Evolutionary conservation across 2,113 vertebrate genomes (phyloP).

Genomic region (Pantherophis guttatus): DNA sequence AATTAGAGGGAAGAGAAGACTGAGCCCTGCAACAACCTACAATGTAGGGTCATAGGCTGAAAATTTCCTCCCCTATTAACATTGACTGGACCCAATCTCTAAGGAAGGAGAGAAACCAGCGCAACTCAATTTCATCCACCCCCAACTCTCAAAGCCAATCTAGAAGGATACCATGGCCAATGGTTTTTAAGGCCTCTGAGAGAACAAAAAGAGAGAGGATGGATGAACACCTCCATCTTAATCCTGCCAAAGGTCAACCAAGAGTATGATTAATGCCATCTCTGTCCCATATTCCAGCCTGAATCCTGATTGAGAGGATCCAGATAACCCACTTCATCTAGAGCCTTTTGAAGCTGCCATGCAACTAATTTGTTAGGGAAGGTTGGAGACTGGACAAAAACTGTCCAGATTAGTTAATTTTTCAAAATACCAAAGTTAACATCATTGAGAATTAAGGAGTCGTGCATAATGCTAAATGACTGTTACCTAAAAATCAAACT

Average conservation of each 20-base stretch:
- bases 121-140: no score
- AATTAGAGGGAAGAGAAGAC: not conserved
- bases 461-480: not conserved
- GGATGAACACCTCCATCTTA: not conserved
- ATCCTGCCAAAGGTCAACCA: not conserved
- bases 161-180: not conserved
- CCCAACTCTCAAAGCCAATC: not conserved
- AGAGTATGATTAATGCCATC: not conserved
- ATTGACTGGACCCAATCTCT: not conserved
- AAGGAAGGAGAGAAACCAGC: not conserved
- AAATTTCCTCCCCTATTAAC: not conserved
- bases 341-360: not conserved
- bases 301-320: not conserved
- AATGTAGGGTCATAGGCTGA: not conserved
- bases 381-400: not conserved
- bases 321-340: not conserved
- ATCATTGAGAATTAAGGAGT: not conserved
- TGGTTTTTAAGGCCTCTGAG: not conserved
- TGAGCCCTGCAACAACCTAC: not conserved
- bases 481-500: not conserved
- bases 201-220: not conserved
- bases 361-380: not conserved
- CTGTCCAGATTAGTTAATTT: not conserved
- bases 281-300: not conserved
- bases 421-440: not conserved